Evolutionary conservation across 2,113 vertebrate genomes (phyloP).

Genomic region (Menidia beryllina): DNA sequence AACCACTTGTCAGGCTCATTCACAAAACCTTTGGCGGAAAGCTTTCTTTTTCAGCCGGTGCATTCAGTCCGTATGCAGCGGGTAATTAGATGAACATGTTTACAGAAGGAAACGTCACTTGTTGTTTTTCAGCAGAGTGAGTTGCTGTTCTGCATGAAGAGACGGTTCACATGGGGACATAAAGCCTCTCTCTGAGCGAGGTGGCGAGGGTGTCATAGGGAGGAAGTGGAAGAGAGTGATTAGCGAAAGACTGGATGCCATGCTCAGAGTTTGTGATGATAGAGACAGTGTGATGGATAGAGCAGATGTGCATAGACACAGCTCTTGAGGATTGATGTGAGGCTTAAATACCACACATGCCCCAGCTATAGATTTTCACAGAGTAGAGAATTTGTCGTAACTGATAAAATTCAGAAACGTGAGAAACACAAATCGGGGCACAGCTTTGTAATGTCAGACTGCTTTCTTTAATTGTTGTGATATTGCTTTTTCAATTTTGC

Average conservation of each 20-base stretch:
- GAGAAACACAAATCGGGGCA: too few species aligned
- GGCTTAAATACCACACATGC: not conserved
- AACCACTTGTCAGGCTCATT: constrained; percentile 19
- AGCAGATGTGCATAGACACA: constrained; percentile 26
- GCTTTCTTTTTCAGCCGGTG: constrained; percentile 11
- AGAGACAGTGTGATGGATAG: constrained; percentile 48
- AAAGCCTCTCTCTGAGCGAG: constrained; percentile 46
- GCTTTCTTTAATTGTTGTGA: too few species aligned
- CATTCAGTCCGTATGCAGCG: constrained; percentile 17
- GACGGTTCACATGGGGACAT: constrained; percentile 62
- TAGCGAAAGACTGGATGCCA: constrained; percentile 40
- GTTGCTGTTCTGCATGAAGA: constrained; percentile 31
- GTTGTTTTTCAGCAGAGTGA: constrained; percentile 36
- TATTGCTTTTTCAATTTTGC: too few species aligned
- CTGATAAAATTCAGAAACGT: too few species aligned
- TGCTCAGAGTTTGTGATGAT: constrained; percentile 50
- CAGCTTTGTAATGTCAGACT: too few species aligned
- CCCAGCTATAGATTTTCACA: too few species aligned
- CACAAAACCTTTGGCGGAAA: constrained; percentile 28
- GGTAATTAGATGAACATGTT: constrained; percentile 33
- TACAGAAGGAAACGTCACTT: constrained; percentile 21
- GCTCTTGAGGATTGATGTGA: not conserved
- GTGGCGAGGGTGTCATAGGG: constrained; percentile 44
- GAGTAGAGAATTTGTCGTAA: too few species aligned
- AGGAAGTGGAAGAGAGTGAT: constrained; percentile 41